These are phyloP conservation scores for Gouania willdenowi DNA, from an alignment of 2,797 vertebrate species.

Conservation along the genomic window DNA sequence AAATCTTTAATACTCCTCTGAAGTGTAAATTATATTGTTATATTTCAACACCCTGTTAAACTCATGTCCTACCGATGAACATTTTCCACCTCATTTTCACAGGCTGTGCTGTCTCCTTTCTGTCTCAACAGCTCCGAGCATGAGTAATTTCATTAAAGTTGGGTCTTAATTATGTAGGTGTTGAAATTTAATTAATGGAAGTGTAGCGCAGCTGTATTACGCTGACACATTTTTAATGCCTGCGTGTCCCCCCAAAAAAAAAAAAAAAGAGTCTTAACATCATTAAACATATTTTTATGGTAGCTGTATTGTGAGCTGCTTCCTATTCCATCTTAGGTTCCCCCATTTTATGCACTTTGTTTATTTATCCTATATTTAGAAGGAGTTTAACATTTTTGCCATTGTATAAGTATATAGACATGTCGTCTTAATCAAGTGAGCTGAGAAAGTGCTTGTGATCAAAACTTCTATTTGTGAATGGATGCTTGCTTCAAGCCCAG, in stretches of 20 bases:
- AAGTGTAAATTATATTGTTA: constrained; percentile 60
- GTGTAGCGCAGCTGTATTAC: constrained; percentile 74
- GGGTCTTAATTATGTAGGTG: constrained; percentile 83
- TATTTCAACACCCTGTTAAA: constrained; percentile 54
- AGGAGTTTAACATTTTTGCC: not conserved
- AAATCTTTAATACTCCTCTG: constrained; percentile 36
- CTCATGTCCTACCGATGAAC: constrained; percentile 64
- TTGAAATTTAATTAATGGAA: constrained; percentile 86
- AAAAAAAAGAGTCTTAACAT: too few species aligned
- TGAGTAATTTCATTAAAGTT: constrained; percentile 80
- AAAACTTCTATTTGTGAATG: too few species aligned
- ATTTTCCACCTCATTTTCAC: constrained; percentile 75
- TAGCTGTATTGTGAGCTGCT: too few species aligned
- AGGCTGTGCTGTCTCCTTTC: constrained; percentile 61
- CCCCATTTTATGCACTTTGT: constrained; percentile 9
- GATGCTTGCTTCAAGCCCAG: too few species aligned
- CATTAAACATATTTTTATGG: too few species aligned
- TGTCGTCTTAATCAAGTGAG: too few species aligned
- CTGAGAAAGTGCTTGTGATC: not conserved
- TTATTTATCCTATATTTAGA: not conserved
- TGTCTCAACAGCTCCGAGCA: constrained; percentile 65
- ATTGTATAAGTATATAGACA: not conserved
- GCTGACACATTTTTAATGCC: constrained; percentile 70
- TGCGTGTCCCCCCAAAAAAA: too few species aligned
- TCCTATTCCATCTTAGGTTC: too few species aligned